Evolutionary conservation across 2,888 invertebrate species (phyloP).

Genomic region (Xestia c-nigrum): DNA sequence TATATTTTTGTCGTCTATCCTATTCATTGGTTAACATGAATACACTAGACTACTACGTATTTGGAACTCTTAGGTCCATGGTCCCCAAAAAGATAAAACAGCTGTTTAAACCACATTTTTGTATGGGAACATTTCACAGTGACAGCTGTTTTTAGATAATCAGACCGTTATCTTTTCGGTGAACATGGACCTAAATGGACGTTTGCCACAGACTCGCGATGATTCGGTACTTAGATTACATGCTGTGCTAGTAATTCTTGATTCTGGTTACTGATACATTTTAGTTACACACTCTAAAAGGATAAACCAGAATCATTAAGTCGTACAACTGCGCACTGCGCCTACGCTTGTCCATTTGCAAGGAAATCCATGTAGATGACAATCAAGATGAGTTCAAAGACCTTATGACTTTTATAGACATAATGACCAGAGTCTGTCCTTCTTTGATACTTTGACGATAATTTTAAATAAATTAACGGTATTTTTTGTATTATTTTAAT

Average conservation of each 20-base stretch:
- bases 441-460: slow-evolving; percentile 42
- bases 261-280: slow-evolving; percentile 63
- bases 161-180: no score
- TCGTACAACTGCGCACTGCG: slow-evolving; percentile 67
- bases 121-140: no score
- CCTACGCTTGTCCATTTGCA: slow-evolving; percentile 75
- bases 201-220: not conserved
- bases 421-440: slow-evolving; percentile 57
- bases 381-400: slow-evolving; percentile 77
- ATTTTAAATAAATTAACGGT: slow-evolving; percentile 64
- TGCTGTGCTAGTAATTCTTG: slow-evolving; percentile 57
- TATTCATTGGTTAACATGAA: slow-evolving; percentile 20
- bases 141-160: no score
- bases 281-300: slow-evolving; percentile 62
- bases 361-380: slow-evolving; percentile 71
- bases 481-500: slow-evolving; percentile 56
- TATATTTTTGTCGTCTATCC: no score
- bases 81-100: no score
- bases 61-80: not conserved
- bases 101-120: no score
- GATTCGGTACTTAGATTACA: not conserved
- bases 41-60: slow-evolving; percentile 8
- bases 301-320: slow-evolving; percentile 58
- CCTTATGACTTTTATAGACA: slow-evolving; percentile 66
- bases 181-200: not conserved